Evolutionary conservation across 2,113 vertebrate genomes (phyloP), one percentile per base, ranked within the genome.

Genomic region (Misgurnus mizolepis): DNA sequence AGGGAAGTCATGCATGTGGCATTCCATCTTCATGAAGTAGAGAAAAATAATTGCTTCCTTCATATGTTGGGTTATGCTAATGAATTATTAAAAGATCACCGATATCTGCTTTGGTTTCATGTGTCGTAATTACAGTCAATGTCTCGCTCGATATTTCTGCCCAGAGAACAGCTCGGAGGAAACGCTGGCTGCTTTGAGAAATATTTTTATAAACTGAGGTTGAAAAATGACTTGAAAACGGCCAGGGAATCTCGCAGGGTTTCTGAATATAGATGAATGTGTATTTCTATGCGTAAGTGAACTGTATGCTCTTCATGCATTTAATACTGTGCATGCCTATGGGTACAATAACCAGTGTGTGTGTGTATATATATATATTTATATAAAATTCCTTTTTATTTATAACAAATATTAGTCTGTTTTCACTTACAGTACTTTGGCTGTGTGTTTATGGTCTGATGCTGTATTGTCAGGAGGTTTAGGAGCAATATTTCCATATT

Each of bases 381-480:
- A 60, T 22, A 43, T 60, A 22, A 56, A 43, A 18, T 18, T 0
- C 11, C 5, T 7, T 40, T 56, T 39, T 11, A 55, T 71, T 41
- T 5, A n/a, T 17, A 12, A 6, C 6, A 5, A 73, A 55, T 17
- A 22, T 18, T 18, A 58, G 53, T 58, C 3, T 71, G 15, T 71
- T 17, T 39, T 58, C 6, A 7, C 39, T 76, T 82, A 81, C 72
- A 76, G 49, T 82, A 79, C 79, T 82, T 61, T 62, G 70, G 71
- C 80, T 77, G 34, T 78, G 67, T 78, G 62, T 65, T 77, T 76
- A 50, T 50, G 66, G 83, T 58, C 56, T 75, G 49, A 61, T 75
- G 65, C 70, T 72, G 61, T 49, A 71, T 82, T 78, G 68, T 47
- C 34, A 49, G 53, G 68, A 70, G 75, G 82, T 80, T 88, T 86